A percentile compares a stretch with the other conserved stretches of the same genome.
phyloP scores from a whole-genome alignment of 30 jellyfish, hydroid and myxozoan genomes.

The Turritopsis dohrnii region DNA sequence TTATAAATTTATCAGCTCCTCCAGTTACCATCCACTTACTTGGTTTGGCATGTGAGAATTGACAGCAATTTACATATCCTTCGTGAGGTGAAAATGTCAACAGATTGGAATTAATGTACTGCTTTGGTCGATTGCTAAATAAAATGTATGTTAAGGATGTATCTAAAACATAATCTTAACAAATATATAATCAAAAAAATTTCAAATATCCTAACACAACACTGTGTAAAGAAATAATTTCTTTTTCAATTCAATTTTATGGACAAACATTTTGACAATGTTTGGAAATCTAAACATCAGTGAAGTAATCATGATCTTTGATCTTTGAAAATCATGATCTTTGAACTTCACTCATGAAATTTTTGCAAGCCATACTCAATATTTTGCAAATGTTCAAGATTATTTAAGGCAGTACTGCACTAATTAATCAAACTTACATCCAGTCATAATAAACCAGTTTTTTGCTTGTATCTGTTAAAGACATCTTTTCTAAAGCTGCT shows the following conservation, averaged over 20 bases:
- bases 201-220: too few species aligned
- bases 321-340: too few species aligned
- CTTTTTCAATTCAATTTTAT: too few species aligned
- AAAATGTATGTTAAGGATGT: too few species aligned
- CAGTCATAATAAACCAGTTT: slow-evolving; percentile 17
- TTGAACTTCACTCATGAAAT: too few species aligned
- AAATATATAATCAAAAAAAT: too few species aligned
- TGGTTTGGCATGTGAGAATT: slow-evolving; percentile 37
- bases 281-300: too few species aligned
- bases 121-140: slow-evolving; percentile 66
- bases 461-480: background rate
- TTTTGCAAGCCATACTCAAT: too few species aligned
- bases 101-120: slow-evolving; percentile 35
- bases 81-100: slow-evolving; percentile 50
- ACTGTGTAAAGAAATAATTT: too few species aligned
- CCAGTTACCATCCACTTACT: slow-evolving; percentile 52
- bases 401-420: background rate
- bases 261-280: too few species aligned
- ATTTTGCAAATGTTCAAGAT: background rate
- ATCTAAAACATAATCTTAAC: too few species aligned
- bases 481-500: background rate
- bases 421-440: slow-evolving; percentile 25
- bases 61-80: slow-evolving; percentile 57
- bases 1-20: slow-evolving; percentile 50
- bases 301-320: too few species aligned